phyloP scores from a whole-genome alignment of 2,797 vertebrate genomes.

The Poeciliopsis turneri region DNA sequence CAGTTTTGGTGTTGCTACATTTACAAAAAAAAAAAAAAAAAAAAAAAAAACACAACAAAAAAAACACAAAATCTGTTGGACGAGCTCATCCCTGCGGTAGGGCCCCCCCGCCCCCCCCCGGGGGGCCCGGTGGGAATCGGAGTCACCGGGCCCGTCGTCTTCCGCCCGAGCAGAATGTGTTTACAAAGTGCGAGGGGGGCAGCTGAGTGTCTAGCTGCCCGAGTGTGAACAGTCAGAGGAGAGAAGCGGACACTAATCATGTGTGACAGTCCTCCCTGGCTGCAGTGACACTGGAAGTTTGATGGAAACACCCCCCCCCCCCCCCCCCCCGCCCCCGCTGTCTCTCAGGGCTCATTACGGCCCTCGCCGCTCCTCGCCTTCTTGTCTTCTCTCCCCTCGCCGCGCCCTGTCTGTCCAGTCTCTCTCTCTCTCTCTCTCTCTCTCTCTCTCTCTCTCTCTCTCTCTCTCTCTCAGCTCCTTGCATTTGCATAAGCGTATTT shows the following conservation, averaged over 20 bases:
- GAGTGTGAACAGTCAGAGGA: constrained; percentile 27
- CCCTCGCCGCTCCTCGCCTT: constrained; percentile 4
- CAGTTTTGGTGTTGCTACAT: neutral
- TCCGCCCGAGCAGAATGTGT: constrained; percentile 16
- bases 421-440: too few relatives aligned
- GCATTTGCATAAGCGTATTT: constrained; percentile 72
- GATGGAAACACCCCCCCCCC: constrained; percentile 34
- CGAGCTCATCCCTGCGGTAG: neutral
- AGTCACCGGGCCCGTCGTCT: neutral
- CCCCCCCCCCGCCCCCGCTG: neutral
- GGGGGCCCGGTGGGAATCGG: neutral
- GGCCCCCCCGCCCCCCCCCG: too few relatives aligned
- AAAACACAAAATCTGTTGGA: too few relatives aligned
- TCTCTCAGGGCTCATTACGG: constrained; percentile 33
- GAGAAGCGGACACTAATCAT: constrained; percentile 11
- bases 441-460: neutral
- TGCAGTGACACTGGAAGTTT: constrained; percentile 38
- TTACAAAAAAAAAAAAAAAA: neutral
- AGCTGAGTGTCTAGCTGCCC: neutral
- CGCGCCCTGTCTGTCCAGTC: too few relatives aligned
- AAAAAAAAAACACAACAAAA: too few relatives aligned
- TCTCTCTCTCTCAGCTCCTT: constrained; percentile 35
- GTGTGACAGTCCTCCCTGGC: constrained; percentile 40
- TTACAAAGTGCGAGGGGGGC: constrained; percentile 10
- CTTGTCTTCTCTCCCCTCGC: constrained; percentile 24